Evolutionary conservation across 2,888 invertebrate genomes (phyloP), one percentile per base, ranked within the genome.

Genomic region (Eupithecia pulchellata): DNA sequence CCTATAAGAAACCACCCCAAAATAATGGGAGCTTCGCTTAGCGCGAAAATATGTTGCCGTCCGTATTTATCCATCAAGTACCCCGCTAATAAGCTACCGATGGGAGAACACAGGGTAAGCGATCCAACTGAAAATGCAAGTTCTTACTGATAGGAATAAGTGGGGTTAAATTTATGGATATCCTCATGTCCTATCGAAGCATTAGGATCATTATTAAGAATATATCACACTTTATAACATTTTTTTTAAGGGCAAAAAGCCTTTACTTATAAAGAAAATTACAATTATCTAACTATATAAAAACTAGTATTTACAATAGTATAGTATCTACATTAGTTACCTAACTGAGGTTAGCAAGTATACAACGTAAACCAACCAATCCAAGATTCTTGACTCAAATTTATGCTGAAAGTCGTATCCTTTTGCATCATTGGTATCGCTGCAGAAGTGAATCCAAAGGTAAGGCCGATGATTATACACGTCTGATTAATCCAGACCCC

Each of bases 31-130:
- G 96, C 75, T 78, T 96, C 95, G 0, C 96, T 95, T 6, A 95
- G 69, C 39, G 96, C 88, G 0, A 96, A 83, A 25, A 95, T 93
- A 8, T 87, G 79, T 72, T 95, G 95, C 8, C 97, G 91, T 0
- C 97, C 97, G 57, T 94, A 86, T 70, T 84, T 89, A 81, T 97
- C 97, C 91, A 96, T 95, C 74, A 96, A 76, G 73, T 95, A 95
- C 0, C 97, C 97, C 67, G 95, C 95, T 8, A 95, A 57, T 0
- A 96, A 82, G 78, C 96, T 96, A 0, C 97, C 97, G 52, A 96
- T 82, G 0, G 96, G 95, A 0, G 95, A 94, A 0, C 94, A 92
- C 60, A 96, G 91, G 0, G 95, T 92, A 5, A 95, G 87, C 69
- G 95, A 88, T 81, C 96, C 96, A 2, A 95, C 96, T 96, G 89